Conservation (phyloP, 1,140 invertebrate species). For the Trichonephila inaurata region DNA sequence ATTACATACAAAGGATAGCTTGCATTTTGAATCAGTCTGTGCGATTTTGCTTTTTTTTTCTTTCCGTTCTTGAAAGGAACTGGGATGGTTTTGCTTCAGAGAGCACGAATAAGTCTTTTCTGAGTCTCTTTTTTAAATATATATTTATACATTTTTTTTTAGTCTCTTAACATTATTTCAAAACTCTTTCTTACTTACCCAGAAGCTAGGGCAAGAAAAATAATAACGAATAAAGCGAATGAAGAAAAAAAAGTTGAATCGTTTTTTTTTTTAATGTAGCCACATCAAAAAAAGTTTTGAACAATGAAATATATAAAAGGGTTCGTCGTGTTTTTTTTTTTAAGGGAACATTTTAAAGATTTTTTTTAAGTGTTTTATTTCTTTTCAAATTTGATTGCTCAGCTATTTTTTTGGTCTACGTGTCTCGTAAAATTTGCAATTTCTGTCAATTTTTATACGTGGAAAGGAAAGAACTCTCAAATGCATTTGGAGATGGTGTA, state of each 20-base stretch:
- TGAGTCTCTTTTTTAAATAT: constrained; percentile 42
- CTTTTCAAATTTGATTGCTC: constrained; percentile 27
- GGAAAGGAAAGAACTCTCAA: constrained; percentile 14
- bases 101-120: constrained; percentile 59
- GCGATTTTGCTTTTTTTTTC: constrained; percentile 28
- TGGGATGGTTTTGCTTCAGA: background rate
- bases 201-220: background rate
- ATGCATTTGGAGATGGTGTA: background rate
- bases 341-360: constrained; percentile 2
- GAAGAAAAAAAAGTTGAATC: background rate
- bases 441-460: constrained; percentile 22
- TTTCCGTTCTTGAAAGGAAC: constrained; percentile 3
- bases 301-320: constrained; percentile 43
- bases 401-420: constrained; percentile 47
- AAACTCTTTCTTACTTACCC: constrained; percentile 35
- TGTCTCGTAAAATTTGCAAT: constrained; percentile 54
- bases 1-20: constrained; percentile 63
- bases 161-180: constrained; percentile 42
- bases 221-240: constrained; percentile 38
- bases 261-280: background rate
- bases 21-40: constrained; percentile 58
- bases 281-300: background rate
- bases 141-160: constrained; percentile 59
- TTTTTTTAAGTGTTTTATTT: constrained; percentile 50
- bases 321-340: constrained; percentile 32